These are phyloP conservation scores for Tholera decimalis DNA, from an alignment of 2,888 invertebrate species.

Conservation along the genomic window DNA sequence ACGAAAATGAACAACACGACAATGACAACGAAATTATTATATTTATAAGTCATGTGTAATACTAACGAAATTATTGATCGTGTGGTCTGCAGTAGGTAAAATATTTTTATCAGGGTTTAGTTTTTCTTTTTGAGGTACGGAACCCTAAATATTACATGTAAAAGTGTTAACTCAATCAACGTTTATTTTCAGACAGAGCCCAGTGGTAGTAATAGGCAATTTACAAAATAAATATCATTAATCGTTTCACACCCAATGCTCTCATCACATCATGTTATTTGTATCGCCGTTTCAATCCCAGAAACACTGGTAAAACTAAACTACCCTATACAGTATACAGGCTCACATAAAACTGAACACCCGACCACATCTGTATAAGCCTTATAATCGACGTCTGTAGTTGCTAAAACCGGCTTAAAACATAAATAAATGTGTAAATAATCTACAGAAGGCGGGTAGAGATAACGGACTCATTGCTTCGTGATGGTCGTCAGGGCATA, in stretches of 20 bases:
- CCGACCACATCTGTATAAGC: constrained; percentile 34
- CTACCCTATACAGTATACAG: constrained; percentile 5
- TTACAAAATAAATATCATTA: too few species aligned
- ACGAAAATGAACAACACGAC: too few species aligned
- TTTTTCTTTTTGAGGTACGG: too few species aligned
- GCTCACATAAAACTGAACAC: constrained; percentile 39
- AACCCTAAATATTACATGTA: too few species aligned
- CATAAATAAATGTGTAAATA: constrained; percentile 64
- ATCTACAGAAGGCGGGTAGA: constrained; percentile 62
- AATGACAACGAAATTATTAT: too few species aligned
- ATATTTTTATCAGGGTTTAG: too few species aligned
- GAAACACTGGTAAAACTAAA: constrained; percentile 4
- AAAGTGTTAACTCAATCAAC: too few species aligned
- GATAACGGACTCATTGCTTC: constrained; percentile 70
- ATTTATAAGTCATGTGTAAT: too few species aligned
- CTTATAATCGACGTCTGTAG: constrained; percentile 56
- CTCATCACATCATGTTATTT: neutral
- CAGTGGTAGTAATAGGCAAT: too few species aligned
- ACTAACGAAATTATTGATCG: too few species aligned
- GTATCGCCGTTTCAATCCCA: neutral
- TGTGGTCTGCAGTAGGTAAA: too few species aligned
- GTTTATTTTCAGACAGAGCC: too few species aligned
- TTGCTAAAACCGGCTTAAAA: constrained; percentile 58
- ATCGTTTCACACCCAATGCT: neutral
- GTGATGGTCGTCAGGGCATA: constrained; percentile 64